phyloP scores from a whole-genome alignment of 2,888 invertebrate genomes.

The Pseudanteris insignis region DNA sequence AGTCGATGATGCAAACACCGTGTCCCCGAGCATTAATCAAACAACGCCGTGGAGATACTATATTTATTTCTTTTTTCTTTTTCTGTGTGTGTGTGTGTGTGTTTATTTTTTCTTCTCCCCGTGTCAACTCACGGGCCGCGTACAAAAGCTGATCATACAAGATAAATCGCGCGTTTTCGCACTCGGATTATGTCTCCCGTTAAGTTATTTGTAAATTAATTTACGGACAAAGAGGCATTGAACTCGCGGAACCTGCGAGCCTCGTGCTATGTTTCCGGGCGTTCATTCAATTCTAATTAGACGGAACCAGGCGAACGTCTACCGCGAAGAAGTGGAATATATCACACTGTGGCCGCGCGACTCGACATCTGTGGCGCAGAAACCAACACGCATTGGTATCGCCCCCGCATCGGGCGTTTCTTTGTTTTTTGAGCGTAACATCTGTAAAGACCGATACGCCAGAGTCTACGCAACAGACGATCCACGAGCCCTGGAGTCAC shows the following conservation, averaged over 20 bases:
- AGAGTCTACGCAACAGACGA: conserved; percentile 26
- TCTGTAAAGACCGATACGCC: conserved; percentile 31
- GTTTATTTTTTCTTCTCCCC: conserved; percentile 19
- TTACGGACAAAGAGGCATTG: conserved; percentile 7
- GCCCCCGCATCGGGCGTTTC: too few relatives aligned
- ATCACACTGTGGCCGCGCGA: too few relatives aligned
- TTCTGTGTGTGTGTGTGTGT: too few relatives aligned
- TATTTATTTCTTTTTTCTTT: too few relatives aligned
- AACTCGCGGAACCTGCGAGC: too few relatives aligned
- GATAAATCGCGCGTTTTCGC: conserved; percentile 26
- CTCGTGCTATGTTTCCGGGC: too few relatives aligned
- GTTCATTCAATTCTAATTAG: too few relatives aligned
- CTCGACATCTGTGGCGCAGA: conserved; percentile 20
- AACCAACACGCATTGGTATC: conserved; percentile 15
- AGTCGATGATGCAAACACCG: conserved; percentile 52
- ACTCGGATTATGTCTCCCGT: conserved; percentile 21
- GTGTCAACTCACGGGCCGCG: conserved; percentile 16
- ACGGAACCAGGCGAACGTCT: too few relatives aligned
- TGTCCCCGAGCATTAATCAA: conserved; percentile 52
- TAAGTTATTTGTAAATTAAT: conserved; percentile 23
- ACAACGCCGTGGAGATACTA: conserved; percentile 45
- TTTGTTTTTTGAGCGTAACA: conserved; percentile 34
- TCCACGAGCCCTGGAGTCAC: conserved; percentile 33
- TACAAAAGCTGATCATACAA: conserved; percentile 24
- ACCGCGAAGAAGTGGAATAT: too few relatives aligned